Evolutionary conservation across 2,113 vertebrate genomes (phyloP).

Genomic region (crab-eating macaque (Macaca fascicularis)): DNA sequence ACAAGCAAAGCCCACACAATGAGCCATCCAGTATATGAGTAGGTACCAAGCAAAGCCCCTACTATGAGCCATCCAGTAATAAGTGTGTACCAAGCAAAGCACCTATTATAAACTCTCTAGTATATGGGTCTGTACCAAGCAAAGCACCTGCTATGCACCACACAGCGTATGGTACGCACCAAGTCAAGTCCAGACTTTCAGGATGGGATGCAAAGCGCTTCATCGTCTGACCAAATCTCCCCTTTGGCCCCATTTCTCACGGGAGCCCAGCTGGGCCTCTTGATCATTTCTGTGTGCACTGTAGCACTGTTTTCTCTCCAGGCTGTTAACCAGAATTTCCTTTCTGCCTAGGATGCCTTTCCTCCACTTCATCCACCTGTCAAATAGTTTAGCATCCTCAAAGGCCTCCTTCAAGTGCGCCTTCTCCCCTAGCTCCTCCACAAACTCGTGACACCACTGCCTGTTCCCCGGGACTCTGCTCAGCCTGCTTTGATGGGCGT

Average conservation of each 20-base stretch:
- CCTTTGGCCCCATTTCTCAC: neutral
- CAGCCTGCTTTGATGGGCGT: accelerated
- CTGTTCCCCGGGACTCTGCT: accelerated
- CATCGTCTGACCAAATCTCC: neutral
- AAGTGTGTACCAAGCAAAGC: neutral
- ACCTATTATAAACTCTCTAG: neutral
- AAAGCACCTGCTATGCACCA: neutral
- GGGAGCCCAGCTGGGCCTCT: too few relatives aligned
- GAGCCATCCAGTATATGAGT: neutral
- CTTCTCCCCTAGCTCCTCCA: accelerated
- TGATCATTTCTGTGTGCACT: accelerated
- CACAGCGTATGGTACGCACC: neutral
- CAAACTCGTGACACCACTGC: accelerated
- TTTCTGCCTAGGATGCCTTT: neutral
- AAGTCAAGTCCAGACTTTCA: accelerated
- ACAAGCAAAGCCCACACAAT: neutral
- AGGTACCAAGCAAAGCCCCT: too few relatives aligned
- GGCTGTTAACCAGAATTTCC: accelerated
- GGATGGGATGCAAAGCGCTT: accelerated
- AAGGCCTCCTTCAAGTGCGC: neutral
- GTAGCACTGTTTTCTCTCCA: neutral
- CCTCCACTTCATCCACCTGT: neutral
- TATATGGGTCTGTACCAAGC: neutral
- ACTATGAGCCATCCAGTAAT: too few relatives aligned
- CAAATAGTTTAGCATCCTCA: neutral